Evolutionary conservation across 2,888 invertebrate species (phyloP), one percentile per base, ranked within the genome.

Genomic region (Yponomeuta cagnagella): DNA sequence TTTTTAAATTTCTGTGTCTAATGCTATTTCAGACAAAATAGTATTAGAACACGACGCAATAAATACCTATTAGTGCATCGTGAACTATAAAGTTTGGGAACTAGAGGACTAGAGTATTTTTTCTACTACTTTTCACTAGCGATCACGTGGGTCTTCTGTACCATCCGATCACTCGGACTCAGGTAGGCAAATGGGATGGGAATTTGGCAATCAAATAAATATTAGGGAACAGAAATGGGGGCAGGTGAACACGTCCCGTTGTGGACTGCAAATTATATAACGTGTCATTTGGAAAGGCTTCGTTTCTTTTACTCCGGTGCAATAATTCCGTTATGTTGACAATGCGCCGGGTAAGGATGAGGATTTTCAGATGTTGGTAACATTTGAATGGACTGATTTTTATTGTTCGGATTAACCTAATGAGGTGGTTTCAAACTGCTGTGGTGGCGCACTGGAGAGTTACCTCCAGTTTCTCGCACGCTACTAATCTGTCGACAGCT

Each of bases 151-250:
- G 2, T 15, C 52, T 58, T 58, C 52, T 58, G 52, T 15, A 15
- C 52, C 52, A 15, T 15, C 15, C 52, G 5, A 58, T 58, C 52
- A 15, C 4, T 58, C 52, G 15, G 15, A 58, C 52, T 15, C 64
- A 64, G 64, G 64, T 64, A 64, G 64, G 64, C 30, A 64, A 23
- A 31, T 64, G 64, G 64, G 52, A 76, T 75, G 77, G 77, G 81
- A 79, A 83, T 88, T 90, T 89, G 85, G 89, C 90, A 90, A 90
- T 90, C 90, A 90, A 88, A 89, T 89, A 87, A 88, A 88, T 89
- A 90, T 90, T 89, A 90, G 83, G 75, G 77, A 76, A 76, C 79
- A 58, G 52, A 85, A 83, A 82, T 80, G 48, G n/a, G 78, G 86
- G 77, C 89, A 90, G 90, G 89, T 89, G 86, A 63, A 71, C 43